Evolutionary conservation across 2,113 vertebrate genomes (phyloP).

Genomic region (Patagioenas fasciata): DNA sequence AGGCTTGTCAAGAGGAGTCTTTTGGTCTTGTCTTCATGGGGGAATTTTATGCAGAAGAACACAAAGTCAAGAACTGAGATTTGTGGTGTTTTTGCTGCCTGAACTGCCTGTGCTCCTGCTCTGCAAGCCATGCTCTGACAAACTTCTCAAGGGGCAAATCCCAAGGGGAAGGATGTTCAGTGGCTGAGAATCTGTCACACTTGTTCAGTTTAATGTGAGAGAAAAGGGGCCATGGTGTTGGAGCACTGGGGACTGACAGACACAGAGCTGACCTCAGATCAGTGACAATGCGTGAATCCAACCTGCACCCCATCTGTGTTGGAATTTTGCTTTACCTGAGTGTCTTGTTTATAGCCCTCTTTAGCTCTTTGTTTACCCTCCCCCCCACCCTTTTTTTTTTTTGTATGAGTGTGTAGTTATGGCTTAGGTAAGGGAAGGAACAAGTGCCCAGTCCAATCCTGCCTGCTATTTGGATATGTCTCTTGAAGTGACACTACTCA

Average conservation of each 20-base stretch:
- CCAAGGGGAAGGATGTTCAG: not conserved
- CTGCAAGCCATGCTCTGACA: fast-evolving
- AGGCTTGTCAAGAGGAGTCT: not conserved
- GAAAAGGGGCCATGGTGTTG: not conserved
- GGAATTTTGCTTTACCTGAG: not conserved
- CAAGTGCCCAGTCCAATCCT: conserved; percentile 13
- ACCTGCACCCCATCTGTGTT: fast-evolving
- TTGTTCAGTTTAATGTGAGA: not conserved
- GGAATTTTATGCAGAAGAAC: not conserved
- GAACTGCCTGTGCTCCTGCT: not conserved
- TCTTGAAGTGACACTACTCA: not conserved
- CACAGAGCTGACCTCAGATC: not conserved
- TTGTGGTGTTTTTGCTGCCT: not conserved
- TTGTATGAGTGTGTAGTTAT: not conserved
- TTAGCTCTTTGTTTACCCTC: not conserved
- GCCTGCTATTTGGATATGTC: not conserved
- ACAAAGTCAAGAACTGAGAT: not conserved
- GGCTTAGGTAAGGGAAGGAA: not conserved
- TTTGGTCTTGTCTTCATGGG: not conserved
- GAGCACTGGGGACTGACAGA: not conserved
- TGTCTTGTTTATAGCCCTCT: not conserved
- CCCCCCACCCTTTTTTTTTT: not conserved
- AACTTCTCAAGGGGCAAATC: not conserved
- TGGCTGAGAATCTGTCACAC: not conserved
- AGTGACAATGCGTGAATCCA: not conserved